A percentile compares a stretch with the other conserved stretches of the same genome.
Evolutionary conservation across 2,888 invertebrate genomes (phyloP).

Genomic region (Perdita meconis): DNA sequence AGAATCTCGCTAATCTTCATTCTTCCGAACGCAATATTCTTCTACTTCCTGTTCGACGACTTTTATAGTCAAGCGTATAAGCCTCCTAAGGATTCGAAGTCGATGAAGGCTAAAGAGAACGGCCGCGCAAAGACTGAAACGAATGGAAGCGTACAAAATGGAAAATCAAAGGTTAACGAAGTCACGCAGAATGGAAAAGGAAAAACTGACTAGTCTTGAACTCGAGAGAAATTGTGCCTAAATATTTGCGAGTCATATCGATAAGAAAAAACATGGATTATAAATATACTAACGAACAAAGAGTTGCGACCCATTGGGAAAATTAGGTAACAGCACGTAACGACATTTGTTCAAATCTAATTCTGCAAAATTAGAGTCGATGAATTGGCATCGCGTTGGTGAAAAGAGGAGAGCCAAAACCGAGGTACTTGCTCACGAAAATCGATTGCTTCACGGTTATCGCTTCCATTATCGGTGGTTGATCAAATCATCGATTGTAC

Average conservation of each 20-base stretch:
- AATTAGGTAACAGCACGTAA: background rate
- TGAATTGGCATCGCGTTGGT: too few species aligned
- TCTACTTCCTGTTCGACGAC: conserved; percentile 95
- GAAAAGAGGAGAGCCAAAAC: background rate
- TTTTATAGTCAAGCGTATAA: conserved; percentile 93
- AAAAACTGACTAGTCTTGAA: conserved; percentile 56
- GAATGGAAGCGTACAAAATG: conserved; percentile 44
- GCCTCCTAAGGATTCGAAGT: background rate
- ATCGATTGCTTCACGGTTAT: background rate
- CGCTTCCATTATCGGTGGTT: background rate
- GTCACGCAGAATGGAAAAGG: conserved; percentile 62
- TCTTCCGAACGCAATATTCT: conserved; percentile 95
- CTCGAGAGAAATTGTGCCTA: background rate
- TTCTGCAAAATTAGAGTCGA: background rate
- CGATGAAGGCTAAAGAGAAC: background rate
- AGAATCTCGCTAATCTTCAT: conserved; percentile 93
- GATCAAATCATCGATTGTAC: background rate
- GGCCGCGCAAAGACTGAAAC: conserved; percentile 23
- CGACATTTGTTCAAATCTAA: background rate
- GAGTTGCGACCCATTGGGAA: background rate
- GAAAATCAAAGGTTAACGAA: conserved; percentile 33
- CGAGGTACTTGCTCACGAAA: background rate
- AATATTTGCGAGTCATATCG: background rate
- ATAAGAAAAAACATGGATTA: background rate
- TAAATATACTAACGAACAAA: background rate